These are phyloP conservation scores for Drosophila melanocephala DNA, from an alignment of 2,888 invertebrate genomes.

Conservation along the genomic window DNA sequence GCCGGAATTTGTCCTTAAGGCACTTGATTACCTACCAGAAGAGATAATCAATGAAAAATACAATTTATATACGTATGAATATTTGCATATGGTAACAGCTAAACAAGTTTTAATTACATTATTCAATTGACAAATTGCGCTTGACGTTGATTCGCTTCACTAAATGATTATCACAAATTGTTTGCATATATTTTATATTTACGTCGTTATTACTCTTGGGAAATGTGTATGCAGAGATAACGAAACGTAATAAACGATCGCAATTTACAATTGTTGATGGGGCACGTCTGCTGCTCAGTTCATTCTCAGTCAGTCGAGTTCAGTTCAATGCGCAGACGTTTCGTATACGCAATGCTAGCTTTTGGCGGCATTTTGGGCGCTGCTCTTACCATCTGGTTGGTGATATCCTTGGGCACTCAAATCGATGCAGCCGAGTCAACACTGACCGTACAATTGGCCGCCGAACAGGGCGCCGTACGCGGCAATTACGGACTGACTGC, in stretches of 20 bases:
- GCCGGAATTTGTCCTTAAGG: conserved; percentile 92
- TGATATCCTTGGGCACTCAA: conserved; percentile 36
- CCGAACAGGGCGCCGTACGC: conserved; percentile 73
- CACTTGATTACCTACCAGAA: conserved; percentile 88
- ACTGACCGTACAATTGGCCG: conserved; percentile 60
- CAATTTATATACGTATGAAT: background rate
- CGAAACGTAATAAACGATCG: conserved; percentile 23
- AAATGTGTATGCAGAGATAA: conserved; percentile 37
- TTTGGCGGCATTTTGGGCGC: conserved; percentile 49
- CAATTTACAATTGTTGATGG: conserved; percentile 4
- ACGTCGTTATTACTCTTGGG: background rate
- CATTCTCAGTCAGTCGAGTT: conserved; percentile 27
- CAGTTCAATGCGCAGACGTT: conserved; percentile 55
- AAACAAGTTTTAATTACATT: background rate
- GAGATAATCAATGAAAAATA: background rate
- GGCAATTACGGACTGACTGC: conserved; percentile 76
- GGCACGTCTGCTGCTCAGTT: background rate
- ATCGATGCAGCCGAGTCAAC: conserved; percentile 32
- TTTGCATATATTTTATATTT: background rate
- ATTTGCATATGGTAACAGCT: background rate
- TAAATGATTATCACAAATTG: conserved; percentile 12
- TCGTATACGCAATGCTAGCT: conserved; percentile 68
- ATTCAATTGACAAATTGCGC: background rate
- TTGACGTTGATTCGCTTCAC: background rate
- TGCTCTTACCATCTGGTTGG: conserved; percentile 40